A percentile compares a stretch with the other conserved stretches of the same genome.
Evolutionary conservation across 1,140 invertebrate species (phyloP).

Genomic region (Diabrotica virgifera): DNA sequence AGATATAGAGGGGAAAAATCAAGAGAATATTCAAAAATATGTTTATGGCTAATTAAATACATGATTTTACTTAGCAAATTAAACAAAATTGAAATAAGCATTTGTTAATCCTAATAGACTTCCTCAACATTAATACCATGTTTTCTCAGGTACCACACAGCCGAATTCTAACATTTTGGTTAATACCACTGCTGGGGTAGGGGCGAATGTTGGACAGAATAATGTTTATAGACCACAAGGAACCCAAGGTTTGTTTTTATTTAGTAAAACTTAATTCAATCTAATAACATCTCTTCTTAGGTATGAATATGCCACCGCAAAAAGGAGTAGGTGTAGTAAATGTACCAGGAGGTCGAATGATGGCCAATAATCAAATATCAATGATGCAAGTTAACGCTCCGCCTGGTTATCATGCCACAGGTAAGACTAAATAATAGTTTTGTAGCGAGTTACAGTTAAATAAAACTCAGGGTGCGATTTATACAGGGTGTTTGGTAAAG

Average conservation of each 20-base stretch:
- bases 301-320: slow-evolving; percentile 15
- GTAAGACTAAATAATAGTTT: slow-evolving; percentile 10
- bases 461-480: too few relatives aligned
- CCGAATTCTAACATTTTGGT: slow-evolving; percentile 39
- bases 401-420: slow-evolving; percentile 52
- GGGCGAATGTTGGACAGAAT: slow-evolving; percentile 36
- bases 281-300: slow-evolving; percentile 1
- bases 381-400: slow-evolving; percentile 52
- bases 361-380: slow-evolving; percentile 43
- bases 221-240: slow-evolving; percentile 38
- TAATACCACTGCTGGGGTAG: slow-evolving; percentile 33
- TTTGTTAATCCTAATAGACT: too few relatives aligned
- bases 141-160: slow-evolving; percentile 21
- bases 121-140: too few relatives aligned
- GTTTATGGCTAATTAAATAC: too few relatives aligned
- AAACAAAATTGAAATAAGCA: too few relatives aligned
- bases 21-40: too few relatives aligned
- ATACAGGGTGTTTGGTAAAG: too few relatives aligned
- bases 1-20: too few relatives aligned
- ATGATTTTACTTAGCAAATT: too few relatives aligned
- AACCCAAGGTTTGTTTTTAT: slow-evolving; percentile 24
- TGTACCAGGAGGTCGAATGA: slow-evolving; percentile 32
- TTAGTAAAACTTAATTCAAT: not conserved
- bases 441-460: too few relatives aligned
- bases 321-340: slow-evolving; percentile 21